Evolutionary conservation across 1,140 invertebrate species (phyloP).

Genomic region (fruit fly (Drosophila melanogaster)): DNA sequence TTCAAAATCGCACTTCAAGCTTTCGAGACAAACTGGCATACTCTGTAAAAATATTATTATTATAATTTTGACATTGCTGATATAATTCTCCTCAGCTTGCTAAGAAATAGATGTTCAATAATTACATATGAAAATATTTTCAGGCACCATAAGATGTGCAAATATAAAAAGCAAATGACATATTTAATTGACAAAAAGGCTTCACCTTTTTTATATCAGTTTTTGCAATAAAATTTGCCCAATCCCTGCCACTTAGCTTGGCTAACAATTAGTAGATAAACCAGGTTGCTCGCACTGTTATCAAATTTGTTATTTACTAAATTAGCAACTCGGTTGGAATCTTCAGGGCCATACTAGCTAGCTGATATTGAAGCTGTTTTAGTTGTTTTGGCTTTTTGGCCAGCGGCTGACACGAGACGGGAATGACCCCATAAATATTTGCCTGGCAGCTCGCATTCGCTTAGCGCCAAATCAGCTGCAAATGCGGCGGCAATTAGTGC

Average conservation of each 20-base stretch:
- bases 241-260: background rate
- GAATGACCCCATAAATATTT: slow-evolving; percentile 47
- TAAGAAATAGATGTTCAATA: too few relatives aligned
- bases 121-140: too few relatives aligned
- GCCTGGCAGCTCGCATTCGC: slow-evolving; percentile 26
- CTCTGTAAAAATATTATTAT: too few relatives aligned
- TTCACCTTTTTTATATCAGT: too few relatives aligned
- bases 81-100: too few relatives aligned
- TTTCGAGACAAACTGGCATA: too few relatives aligned
- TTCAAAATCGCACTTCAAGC: too few relatives aligned
- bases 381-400: background rate
- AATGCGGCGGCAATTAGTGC: slow-evolving; percentile 43
- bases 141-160: too few relatives aligned
- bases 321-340: slow-evolving; percentile 5
- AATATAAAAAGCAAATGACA: too few relatives aligned
- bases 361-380: slow-evolving; percentile 6
- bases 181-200: too few relatives aligned
- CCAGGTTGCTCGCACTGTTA: background rate
- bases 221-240: too few relatives aligned
- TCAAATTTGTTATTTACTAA: background rate
- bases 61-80: too few relatives aligned
- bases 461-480: slow-evolving; percentile 47
- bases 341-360: slow-evolving; percentile 16
- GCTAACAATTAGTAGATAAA: slow-evolving; percentile 7
- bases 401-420: slow-evolving; percentile 22